These are phyloP conservation scores for Heptranchias perlo DNA, from an alignment of 2,113 vertebrate species.

Conservation along the genomic window DNA sequence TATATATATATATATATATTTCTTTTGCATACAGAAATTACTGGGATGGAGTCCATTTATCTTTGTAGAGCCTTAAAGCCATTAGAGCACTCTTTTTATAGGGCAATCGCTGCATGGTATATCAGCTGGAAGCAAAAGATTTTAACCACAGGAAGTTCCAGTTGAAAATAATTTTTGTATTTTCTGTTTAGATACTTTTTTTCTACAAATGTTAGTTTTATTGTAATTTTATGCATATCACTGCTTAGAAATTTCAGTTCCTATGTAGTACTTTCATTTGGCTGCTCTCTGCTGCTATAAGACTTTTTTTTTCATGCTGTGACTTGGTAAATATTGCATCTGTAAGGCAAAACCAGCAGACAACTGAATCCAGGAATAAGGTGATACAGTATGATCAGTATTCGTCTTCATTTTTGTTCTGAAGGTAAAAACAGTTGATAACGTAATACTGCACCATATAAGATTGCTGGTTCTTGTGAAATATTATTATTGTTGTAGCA, in stretches of 20 bases:
- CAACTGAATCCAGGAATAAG: not conserved
- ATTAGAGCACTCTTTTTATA: not conserved
- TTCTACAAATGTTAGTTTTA: not conserved
- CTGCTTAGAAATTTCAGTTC: not conserved
- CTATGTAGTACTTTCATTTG: too few species aligned
- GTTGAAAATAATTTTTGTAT: not conserved
- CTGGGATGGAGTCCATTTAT: not conserved
- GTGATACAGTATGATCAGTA: not conserved
- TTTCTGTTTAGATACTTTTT: not conserved
- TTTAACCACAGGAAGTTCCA: not conserved
- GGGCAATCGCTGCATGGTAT: not conserved
- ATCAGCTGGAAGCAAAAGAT: conserved; percentile 15
- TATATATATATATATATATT: not conserved
- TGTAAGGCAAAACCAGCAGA: not conserved
- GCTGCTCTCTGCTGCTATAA: not conserved
- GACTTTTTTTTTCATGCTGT: not conserved
- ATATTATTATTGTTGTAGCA: not conserved
- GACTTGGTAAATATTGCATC: not conserved
- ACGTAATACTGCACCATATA: not conserved
- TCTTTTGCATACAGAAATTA: too few species aligned
- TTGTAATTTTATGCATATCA: not conserved
- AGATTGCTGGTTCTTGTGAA: not conserved
- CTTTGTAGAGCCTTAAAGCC: not conserved
- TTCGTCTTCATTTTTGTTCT: not conserved
- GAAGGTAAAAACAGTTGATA: not conserved